phyloP scores from a whole-genome alignment of 2,113 vertebrate species.

The Paralichthys olivaceus region DNA sequence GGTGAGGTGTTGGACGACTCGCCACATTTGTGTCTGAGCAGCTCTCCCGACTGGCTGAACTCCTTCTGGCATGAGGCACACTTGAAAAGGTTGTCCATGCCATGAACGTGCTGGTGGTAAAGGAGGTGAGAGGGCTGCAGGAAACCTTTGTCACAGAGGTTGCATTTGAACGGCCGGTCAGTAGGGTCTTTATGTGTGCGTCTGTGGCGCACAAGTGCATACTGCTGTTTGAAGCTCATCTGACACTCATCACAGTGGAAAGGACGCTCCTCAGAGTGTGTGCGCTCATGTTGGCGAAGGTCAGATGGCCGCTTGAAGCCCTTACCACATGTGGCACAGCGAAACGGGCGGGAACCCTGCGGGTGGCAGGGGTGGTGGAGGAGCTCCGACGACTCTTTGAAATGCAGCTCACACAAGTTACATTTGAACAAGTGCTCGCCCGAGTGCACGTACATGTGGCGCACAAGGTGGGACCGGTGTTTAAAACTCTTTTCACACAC shows the following conservation, averaged over 20 bases:
- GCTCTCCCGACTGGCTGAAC: constrained; percentile 95
- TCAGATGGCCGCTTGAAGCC: constrained; percentile 96
- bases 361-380: constrained; percentile 97
- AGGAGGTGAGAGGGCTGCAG: constrained; percentile 95
- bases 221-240: constrained; percentile 99
- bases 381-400: constrained; percentile 96
- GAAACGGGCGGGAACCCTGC: constrained; percentile 93
- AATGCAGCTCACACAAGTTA: constrained; percentile 94
- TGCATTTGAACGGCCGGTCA: constrained; percentile 90
- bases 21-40: constrained; percentile 94
- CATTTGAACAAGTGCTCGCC: constrained; percentile 97
- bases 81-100: constrained; percentile 97
- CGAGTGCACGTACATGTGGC: constrained; percentile 97
- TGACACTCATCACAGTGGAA: constrained; percentile 98
- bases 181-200: constrained; percentile 91
- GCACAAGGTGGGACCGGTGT: constrained; percentile 97
- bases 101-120: constrained; percentile 97
- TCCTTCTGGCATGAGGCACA: constrained; percentile 97
- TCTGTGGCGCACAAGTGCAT: constrained; percentile 92
- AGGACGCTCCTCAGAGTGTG: constrained; percentile 96
- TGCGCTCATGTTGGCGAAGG: constrained; percentile 95
- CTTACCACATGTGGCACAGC: constrained; percentile 93
- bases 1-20: constrained; percentile 83
- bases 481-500: constrained; percentile 99
- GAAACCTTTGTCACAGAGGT: constrained; percentile 96